Evolutionary conservation across 2,113 vertebrate genomes (phyloP).

Genomic region (Bos taurus): DNA sequence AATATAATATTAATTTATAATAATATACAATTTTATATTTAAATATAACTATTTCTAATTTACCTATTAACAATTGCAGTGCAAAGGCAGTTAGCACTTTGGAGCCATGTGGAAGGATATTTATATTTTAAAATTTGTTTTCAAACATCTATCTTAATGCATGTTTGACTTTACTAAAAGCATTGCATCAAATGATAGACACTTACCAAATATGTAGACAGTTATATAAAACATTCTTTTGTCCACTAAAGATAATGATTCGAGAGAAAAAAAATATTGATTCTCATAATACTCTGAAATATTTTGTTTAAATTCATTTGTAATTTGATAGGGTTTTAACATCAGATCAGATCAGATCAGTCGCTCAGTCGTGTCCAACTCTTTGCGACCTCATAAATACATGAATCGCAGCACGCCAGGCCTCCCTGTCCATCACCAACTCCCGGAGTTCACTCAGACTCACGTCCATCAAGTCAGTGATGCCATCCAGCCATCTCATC

Average conservation of each 20-base stretch:
- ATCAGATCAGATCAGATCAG: not conserved
- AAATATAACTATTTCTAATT: not conserved
- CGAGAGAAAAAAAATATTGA: not conserved
- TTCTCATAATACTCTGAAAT: not conserved
- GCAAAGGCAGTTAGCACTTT: not conserved
- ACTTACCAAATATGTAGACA: not conserved
- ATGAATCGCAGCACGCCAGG: no score
- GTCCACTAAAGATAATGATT: not conserved
- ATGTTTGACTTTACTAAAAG: not conserved
- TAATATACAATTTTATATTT: not conserved
- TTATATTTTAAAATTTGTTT: not conserved
- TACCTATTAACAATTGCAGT: not conserved
- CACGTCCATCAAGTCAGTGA: no score
- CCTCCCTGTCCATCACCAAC: no score
- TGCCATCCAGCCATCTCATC: no score
- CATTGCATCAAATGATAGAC: not conserved
- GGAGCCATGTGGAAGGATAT: not conserved
- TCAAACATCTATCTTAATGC: not conserved
- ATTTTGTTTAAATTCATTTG: not conserved
- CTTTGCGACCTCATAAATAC: no score
- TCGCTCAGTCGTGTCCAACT: no score
- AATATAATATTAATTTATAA: not conserved
- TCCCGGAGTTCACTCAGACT: no score
- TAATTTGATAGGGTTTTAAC: not conserved
- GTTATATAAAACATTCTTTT: not conserved